Conservation (phyloP, 1,140 invertebrate genomes). For the Leptopilina boulardi region DNA sequence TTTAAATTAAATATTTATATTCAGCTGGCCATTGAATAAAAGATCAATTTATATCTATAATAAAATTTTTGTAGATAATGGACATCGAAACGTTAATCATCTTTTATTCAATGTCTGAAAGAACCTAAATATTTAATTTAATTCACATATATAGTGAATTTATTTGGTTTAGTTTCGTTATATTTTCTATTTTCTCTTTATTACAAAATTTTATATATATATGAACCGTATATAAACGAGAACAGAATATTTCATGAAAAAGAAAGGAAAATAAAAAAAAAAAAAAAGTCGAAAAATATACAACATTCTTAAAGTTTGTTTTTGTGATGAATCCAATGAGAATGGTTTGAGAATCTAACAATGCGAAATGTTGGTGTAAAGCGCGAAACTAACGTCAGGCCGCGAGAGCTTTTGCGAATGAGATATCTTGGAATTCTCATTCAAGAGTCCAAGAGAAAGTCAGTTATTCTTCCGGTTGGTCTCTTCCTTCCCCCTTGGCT, state of each 20-base stretch:
- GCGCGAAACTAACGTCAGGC: slow-evolving; percentile 1
- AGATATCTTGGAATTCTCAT: slow-evolving; percentile 26
- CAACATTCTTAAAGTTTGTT: neutral
- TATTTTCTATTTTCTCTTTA: no score
- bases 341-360: slow-evolving; percentile 11
- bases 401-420: slow-evolving; percentile 11
- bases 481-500: slow-evolving; percentile 51
- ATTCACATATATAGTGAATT: no score
- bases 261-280: neutral
- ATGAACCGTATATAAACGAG: neutral
- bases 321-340: slow-evolving; percentile 2
- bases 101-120: no score
- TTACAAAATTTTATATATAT: no score
- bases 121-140: no score
- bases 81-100: no score
- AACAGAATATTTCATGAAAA: neutral
- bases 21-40: no score
- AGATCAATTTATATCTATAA: no score
- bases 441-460: slow-evolving; percentile 40
- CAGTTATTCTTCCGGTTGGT: slow-evolving; percentile 62
- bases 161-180: no score
- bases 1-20: no score
- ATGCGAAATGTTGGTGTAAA: slow-evolving; percentile 8
- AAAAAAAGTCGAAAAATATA: neutral
- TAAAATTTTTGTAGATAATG: no score